phyloP scores from a whole-genome alignment of 2,113 vertebrate species.

The Dasyprocta punctata region DNA sequence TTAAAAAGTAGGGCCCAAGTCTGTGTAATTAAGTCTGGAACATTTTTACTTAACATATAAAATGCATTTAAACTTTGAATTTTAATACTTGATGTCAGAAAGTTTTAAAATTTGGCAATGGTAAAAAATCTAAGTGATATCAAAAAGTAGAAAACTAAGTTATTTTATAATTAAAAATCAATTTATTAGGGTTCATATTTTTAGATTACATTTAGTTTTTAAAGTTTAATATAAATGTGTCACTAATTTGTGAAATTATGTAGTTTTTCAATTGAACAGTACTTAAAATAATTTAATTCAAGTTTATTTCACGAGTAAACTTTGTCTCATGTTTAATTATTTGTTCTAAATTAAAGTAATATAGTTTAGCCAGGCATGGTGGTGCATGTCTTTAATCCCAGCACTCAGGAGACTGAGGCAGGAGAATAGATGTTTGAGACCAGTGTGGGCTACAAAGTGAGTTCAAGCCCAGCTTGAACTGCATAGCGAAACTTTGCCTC shows the following conservation, averaged over 20 bases:
- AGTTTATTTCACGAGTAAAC: neutral
- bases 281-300: slow-evolving; percentile 26
- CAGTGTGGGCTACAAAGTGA: no score
- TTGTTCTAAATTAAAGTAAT: neutral
- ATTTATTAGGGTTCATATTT: neutral
- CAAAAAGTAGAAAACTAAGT: neutral
- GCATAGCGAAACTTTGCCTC: no score
- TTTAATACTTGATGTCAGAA: slow-evolving; percentile 7
- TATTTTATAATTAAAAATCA: slow-evolving; percentile 23
- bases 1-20: neutral
- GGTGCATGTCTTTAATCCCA: no score
- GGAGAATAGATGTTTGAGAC: no score
- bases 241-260: neutral
- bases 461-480: no score
- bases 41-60: neutral
- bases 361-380: no score
- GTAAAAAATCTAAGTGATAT: neutral
- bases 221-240: slow-evolving; percentile 9
- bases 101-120: neutral
- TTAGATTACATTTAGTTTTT: neutral
- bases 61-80: slow-evolving; percentile 45
- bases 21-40: neutral
- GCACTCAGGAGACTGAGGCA: no score
- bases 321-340: slow-evolving; percentile 17
- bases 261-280: neutral